phyloP scores from a whole-genome alignment of 2,797 vertebrate species.

The Pangasius sanitwongsei region DNA sequence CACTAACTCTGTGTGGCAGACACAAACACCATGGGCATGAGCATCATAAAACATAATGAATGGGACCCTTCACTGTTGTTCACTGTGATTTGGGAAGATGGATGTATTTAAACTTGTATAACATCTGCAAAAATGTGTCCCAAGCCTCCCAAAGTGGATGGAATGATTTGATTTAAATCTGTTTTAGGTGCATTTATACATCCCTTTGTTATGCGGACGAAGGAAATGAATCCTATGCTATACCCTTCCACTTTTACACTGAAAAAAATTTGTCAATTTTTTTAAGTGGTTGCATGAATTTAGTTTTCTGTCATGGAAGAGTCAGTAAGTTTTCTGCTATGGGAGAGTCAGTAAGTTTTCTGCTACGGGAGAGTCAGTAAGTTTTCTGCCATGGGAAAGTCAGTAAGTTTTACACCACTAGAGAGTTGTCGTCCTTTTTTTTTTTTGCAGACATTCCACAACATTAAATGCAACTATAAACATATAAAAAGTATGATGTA shows the following conservation, averaged over 20 bases:
- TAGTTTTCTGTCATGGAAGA: not conserved
- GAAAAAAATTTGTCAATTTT: too few relatives aligned
- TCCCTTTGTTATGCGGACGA: not conserved
- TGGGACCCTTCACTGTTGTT: not conserved
- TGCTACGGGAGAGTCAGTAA: rapidly evolving
- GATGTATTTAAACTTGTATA: not conserved
- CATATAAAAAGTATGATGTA: not conserved
- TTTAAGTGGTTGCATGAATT: not conserved
- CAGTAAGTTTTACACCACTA: not conserved
- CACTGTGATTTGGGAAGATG: not conserved
- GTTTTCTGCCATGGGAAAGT: not conserved
- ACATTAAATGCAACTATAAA: not conserved
- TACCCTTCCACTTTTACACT: not conserved
- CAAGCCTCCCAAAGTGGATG: not conserved
- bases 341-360: not conserved
- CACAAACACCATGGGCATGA: not conserved
- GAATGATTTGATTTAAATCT: not conserved
- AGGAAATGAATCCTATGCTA: not conserved
- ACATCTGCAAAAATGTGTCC: not conserved
- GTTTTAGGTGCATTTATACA: not conserved
- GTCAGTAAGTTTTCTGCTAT: not conserved
- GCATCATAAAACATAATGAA: not conserved
- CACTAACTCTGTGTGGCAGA: not conserved
- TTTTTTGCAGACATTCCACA: not conserved
- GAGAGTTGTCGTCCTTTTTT: not conserved